Evolutionary conservation across 2,113 vertebrate species (phyloP), one percentile per base, ranked within the genome.

Genomic region (Colinus virginianus): DNA sequence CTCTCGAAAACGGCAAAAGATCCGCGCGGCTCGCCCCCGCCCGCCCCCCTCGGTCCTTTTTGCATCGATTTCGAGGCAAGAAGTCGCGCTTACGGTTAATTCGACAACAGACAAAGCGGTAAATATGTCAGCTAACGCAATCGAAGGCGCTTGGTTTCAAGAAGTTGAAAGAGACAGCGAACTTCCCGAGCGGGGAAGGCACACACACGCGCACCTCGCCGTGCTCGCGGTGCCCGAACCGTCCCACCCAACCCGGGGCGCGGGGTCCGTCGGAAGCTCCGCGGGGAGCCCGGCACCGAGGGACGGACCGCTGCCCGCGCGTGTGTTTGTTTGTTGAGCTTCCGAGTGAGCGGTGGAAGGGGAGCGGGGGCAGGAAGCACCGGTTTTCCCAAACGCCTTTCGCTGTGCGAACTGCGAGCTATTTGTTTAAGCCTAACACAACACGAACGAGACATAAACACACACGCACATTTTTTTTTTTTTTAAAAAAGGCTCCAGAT

Each of bases 361-460:
- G 69, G 45, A 25, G 23, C 40, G 63, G 69, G 56, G 9, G 59
- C 46, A 16, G 58, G 56, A 90, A 78, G 74, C 51, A 79, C 68
- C 78, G 63, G 45, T 78, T 93, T 93, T 94, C 64, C 78, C 92
- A 92, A 75, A 85, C 77, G 67, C 92, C 59, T 92, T 90, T 90
- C 84, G 90, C 92, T 75, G 91, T 88, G 92, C 80, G 79, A 74
- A 40, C 75, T 79, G 87, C 53, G 84, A 80, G 93, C 53, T 94
- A 86, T 42, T 95, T 95, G 72, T 92, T 92, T 77, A 93, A 94
- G 55, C 87, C 90, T 94, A 83, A 83, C 90, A 90, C 82, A 49
- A 93, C 88, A 94, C 90, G 91, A 94, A 93, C 93, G 95, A 95
- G 86, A 95, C 93, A 96, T 61, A 86, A 93, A 95, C 88, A 92